These are phyloP conservation scores for Crypturellus undulatus DNA, from an alignment of 2,113 vertebrate genomes.

Conservation along the genomic window DNA sequence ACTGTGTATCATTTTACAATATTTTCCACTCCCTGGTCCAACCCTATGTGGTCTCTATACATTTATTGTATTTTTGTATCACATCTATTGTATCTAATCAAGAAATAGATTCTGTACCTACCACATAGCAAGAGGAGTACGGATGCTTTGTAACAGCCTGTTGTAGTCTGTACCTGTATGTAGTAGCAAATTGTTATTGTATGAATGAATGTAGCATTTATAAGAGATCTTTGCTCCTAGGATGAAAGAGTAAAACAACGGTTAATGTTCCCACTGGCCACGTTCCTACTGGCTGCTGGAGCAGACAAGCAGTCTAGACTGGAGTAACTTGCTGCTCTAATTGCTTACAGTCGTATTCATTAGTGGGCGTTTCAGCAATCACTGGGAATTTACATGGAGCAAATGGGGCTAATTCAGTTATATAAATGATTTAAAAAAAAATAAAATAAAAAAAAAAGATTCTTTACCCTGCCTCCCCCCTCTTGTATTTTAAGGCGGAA, in stretches of 20 bases:
- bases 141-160: background rate
- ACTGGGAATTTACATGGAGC: constrained; percentile 24
- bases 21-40: background rate
- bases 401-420: constrained; percentile 54
- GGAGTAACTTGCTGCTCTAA: constrained; percentile 13
- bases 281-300: background rate
- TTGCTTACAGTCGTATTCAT: constrained; percentile 41
- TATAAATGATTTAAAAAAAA: background rate
- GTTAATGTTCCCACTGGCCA: background rate
- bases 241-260: background rate
- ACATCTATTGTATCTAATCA: background rate
- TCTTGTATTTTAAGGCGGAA: constrained; percentile 10
- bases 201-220: background rate
- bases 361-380: constrained; percentile 34
- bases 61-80: background rate
- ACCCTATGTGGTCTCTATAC: background rate
- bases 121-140: background rate
- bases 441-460: background rate
- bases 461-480: background rate
- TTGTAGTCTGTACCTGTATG: background rate
- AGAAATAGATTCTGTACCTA: background rate
- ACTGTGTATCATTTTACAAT: background rate
- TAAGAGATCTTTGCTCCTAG: background rate
- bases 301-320: background rate
- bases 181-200: background rate